Evolutionary conservation across 1,140 invertebrate species (phyloP).

Genomic region (Eumaeus atala): DNA sequence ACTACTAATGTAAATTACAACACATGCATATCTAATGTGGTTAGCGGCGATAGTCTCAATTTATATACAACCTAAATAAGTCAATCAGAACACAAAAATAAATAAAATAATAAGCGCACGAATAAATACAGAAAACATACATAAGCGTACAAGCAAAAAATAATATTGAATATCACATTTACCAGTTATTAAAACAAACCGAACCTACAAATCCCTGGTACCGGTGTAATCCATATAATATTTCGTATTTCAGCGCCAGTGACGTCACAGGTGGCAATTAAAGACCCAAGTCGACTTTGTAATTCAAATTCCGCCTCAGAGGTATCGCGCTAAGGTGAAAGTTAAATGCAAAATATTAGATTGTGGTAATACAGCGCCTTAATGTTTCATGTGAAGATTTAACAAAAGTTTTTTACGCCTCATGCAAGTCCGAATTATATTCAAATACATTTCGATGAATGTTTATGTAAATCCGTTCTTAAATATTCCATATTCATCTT

Average conservation of each 20-base stretch:
- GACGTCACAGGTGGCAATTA: constrained; percentile 19
- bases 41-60: too few species aligned
- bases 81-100: too few species aligned
- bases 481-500: constrained; percentile 4
- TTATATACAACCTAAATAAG: too few species aligned
- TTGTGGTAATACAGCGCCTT: constrained; percentile 18
- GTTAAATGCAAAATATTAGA: constrained; percentile 20
- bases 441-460: constrained; percentile 1
- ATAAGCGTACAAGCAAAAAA: too few species aligned
- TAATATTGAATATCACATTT: too few species aligned
- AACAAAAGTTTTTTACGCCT: constrained; percentile 12
- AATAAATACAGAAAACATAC: too few species aligned
- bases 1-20: too few species aligned
- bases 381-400: constrained; percentile 15
- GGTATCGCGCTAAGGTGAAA: constrained; percentile 25
- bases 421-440: constrained; percentile 12
- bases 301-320: constrained; percentile 23
- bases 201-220: constrained; percentile 13
- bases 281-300: constrained; percentile 16
- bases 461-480: constrained; percentile 4
- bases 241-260: constrained; percentile 16
- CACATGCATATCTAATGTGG: too few species aligned
- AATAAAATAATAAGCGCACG: too few species aligned
- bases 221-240: constrained; percentile 6
- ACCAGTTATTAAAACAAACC: constrained; percentile 6